Evolutionary conservation across 2,888 invertebrate genomes (phyloP), one percentile per base, ranked within the genome.

Genomic region (Alcis repandata): DNA sequence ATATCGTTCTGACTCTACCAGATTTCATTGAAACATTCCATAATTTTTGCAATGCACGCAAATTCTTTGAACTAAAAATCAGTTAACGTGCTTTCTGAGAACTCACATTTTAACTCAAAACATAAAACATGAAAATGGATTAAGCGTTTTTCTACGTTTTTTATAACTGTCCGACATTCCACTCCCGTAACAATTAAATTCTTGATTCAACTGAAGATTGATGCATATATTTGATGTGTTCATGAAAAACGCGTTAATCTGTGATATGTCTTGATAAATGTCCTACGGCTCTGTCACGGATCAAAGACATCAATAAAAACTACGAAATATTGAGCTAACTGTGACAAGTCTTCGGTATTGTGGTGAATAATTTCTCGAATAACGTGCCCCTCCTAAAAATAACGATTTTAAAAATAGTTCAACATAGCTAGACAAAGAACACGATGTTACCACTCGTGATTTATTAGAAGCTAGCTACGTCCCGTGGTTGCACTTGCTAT

Each of bases 241-340:
- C 73, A 79, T 79, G 79, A 79, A 79, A 78, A 72, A 67, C 75
- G 79, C 86, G 85, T 85, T 87, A 86, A 86, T 88, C 82, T 84
- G 85, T 74, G 73, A 80, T 83, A 79, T 73, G 78, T 81, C 85
- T 86, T 83, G 84, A 87, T 84, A 85, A 86, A 89, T 82, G 79
- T 82, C 79, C 71, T 75, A 70, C 75, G 71, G 79, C 78, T 40
- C 22, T 32, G 87, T 88, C 78, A 70, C 71, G 82, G 87, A 90
- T 92, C 92, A 92, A 92, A 89, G 86, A 76, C 80, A 78, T 82
- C 83, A 84, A 89, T 92, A 91, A 92, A 91, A 79, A 84, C 73
- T 79, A 84, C 81, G 84, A 89, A 86, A 87, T 91, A 91, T 91
- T 87, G 88, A 87, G 78, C 78, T 71, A 67, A 70, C 74, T 73